Percentiles rank a stretch among this genome's conserved stretches.
Evolutionary conservation across 2,797 vertebrate genomes (phyloP).

Genomic region (Zonotrichia albicollis): DNA sequence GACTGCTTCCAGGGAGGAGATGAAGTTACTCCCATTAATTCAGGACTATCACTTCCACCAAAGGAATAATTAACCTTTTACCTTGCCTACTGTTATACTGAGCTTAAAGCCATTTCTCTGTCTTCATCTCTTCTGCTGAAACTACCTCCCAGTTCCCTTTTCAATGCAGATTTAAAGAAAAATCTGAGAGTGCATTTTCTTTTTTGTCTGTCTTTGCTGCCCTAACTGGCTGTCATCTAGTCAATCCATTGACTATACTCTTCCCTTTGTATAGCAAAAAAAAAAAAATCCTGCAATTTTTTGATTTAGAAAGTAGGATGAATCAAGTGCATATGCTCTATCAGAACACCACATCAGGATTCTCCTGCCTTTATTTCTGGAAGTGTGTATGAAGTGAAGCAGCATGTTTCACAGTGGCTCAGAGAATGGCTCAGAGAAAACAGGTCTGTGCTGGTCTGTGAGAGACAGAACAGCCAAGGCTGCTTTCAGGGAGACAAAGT

Average conservation of each 20-base stretch:
- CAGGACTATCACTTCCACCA: not conserved
- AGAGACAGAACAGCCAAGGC: not conserved
- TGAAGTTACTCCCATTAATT: not conserved
- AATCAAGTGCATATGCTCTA: not conserved
- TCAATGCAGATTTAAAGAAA: constrained; percentile 7
- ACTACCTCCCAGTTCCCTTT: not conserved
- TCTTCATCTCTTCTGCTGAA: not conserved
- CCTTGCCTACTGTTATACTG: not conserved
- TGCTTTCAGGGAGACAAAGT: not conserved
- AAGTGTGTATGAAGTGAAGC: not conserved
- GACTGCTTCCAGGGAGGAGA: not conserved
- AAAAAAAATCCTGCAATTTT: not conserved
- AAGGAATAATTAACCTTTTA: constrained; percentile 22
- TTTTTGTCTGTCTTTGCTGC: not conserved
- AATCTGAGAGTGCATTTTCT: not conserved
- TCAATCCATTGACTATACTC: not conserved
- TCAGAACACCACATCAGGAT: not conserved
- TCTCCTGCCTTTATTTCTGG: not conserved
- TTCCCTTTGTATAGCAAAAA: not conserved
- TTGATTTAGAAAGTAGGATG: not conserved
- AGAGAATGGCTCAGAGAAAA: not conserved
- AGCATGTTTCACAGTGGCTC: not conserved
- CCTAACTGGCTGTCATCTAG: not conserved
- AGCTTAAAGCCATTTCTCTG: not conserved
- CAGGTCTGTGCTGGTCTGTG: not conserved